Evolutionary conservation across 2,888 invertebrate species (phyloP).

Genomic region (Phragmatobia fuliginosa): DNA sequence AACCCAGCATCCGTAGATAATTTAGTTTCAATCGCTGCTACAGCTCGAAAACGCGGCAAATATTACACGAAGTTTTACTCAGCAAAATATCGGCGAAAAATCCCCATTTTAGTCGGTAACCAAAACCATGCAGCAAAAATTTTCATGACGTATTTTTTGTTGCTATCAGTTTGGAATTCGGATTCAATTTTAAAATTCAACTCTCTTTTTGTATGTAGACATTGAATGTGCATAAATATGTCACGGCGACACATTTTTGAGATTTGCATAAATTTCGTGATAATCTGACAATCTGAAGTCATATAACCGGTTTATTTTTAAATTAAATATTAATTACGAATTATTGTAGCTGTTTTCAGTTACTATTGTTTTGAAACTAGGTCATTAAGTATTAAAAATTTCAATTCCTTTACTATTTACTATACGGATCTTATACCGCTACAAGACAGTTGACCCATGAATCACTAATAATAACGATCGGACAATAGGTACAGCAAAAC

Average conservation of each 20-base stretch:
- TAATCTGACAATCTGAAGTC: neutral
- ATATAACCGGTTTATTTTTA: neutral
- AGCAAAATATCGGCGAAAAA: constrained; percentile 60
- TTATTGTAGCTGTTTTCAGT: constrained; percentile 6
- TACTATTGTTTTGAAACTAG: constrained; percentile 33
- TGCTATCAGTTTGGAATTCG: constrained; percentile 35
- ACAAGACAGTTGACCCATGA: constrained; percentile 62
- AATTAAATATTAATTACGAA: neutral
- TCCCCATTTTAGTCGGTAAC: constrained; percentile 46
- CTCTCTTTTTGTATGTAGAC: neutral
- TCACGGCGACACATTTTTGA: neutral
- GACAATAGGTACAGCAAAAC: constrained; percentile 65
- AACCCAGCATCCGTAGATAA: constrained; percentile 66
- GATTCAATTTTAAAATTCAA: constrained; percentile 35
- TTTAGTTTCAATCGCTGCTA: constrained; percentile 75
- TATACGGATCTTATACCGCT: constrained; percentile 46
- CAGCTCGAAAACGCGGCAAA: constrained; percentile 54
- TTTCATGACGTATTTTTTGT: constrained; percentile 37
- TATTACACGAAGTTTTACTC: constrained; percentile 63
- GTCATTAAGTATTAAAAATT: constrained; percentile 36
- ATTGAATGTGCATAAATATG: neutral
- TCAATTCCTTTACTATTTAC: constrained; percentile 48
- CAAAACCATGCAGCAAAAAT: constrained; percentile 45
- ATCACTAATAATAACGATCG: constrained; percentile 67
- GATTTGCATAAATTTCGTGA: constrained; percentile 1